A percentile compares a stretch with the other conserved stretches of the same genome.
Conservation (phyloP, 2,888 invertebrate genomes). For the Dione juno region DNA sequence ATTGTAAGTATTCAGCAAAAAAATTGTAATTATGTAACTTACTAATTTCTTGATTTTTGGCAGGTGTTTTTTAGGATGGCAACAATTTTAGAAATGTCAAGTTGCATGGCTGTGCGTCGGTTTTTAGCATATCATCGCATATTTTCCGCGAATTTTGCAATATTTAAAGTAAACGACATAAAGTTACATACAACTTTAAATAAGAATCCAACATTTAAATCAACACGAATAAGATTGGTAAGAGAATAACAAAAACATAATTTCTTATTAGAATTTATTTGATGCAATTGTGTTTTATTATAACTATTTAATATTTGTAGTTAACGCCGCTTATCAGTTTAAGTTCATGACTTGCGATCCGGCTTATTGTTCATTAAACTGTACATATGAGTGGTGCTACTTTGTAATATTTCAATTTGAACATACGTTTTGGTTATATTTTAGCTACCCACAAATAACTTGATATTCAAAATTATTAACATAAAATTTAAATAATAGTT, state of each 20-base stretch:
- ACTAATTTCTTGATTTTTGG: too few relatives aligned
- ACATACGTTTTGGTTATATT: conserved; percentile 11
- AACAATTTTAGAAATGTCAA: conserved; percentile 60
- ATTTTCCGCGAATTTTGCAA: conserved; percentile 65
- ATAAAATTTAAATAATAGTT: not conserved
- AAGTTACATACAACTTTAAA: conserved; percentile 48
- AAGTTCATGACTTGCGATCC: not conserved
- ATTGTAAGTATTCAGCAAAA: not conserved
- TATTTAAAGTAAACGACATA: conserved; percentile 58
- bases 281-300: conserved; percentile 21
- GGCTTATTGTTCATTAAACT: conserved; percentile 1
- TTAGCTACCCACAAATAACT: conserved; percentile 5
- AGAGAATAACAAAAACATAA: conserved; percentile 47
- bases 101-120: conserved; percentile 71
- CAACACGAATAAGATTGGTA: conserved; percentile 54
- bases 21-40: too few relatives aligned
- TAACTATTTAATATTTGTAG: conserved; percentile 5
- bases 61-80: conserved; percentile 18
- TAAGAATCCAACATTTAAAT: conserved; percentile 44
- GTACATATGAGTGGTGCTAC: not conserved
- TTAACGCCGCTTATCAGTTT: conserved; percentile 25
- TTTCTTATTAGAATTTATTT: conserved; percentile 26
- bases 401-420: not conserved
- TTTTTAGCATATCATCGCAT: conserved; percentile 79
- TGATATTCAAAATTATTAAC: not conserved